Evolutionary conservation across 2,797 vertebrate species (phyloP), one percentile per base, ranked within the genome.

Genomic region (Centroberyx gerrardi): DNA sequence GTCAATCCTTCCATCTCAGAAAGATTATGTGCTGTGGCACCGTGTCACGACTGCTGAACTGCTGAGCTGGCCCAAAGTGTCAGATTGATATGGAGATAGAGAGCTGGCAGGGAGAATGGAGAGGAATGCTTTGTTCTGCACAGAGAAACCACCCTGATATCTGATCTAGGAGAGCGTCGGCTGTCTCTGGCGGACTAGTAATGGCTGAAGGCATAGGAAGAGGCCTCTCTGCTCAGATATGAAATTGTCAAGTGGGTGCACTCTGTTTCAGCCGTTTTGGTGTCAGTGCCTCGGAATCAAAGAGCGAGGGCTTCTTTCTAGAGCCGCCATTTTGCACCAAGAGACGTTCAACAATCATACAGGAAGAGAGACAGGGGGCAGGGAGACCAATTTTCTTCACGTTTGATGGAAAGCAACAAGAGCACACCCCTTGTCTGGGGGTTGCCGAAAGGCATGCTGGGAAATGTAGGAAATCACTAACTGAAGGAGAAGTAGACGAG

Each of bases 81-180:
- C 76, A 65, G 38, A 72, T 3, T 78, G 70, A 81, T 75, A 53
- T 60, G 42, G 28, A 62, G 82, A 87, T 86, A 78, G 0, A 22
- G 27, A 58, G 59, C 68, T 8, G 18, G 27, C 48, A 42, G 54
- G 52, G 51, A 49, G 38, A 27, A 61, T 22, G n/a, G 9, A 40
- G 17, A 59, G 64, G 67, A 27, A 48, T 15, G 72, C 66, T 72
- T 73, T 81, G 65, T 65, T 58, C 51, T 31, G 15, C 42, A 70
- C 31, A 12, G 15, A 59, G 62, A 68, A 65, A 53, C 60, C 56
- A 17, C 14, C 29, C 77, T 28, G 51, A 68, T 53, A 28, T 33
- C 63, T 68, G 44, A 64, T 55, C 49, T 49, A 15, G 3, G 36
- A 40, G 10, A 13, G 36, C 51, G 18, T 66, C n/a, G n/a, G n/a